These are phyloP conservation scores for Otus sunia DNA, from an alignment of 2,113 vertebrate species.

Conservation along the genomic window DNA sequence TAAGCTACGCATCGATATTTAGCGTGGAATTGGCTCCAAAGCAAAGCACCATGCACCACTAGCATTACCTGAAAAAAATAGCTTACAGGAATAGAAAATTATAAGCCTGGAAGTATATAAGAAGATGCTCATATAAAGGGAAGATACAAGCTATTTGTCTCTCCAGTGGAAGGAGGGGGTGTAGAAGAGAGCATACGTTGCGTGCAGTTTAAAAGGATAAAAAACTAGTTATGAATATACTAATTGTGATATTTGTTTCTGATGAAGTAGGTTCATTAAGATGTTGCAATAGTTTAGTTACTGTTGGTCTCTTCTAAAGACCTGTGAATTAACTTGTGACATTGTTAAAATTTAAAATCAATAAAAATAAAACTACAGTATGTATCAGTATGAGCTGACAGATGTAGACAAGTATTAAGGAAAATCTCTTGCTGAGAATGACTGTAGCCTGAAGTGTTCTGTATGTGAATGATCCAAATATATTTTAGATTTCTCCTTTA, in stretches of 20 bases:
- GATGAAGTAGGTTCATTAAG: neutral
- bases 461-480: conserved; percentile 1
- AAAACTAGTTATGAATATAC: neutral
- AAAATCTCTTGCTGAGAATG: conserved; percentile 51
- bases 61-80: conserved; percentile 5
- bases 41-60: neutral
- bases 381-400: conserved; percentile 60
- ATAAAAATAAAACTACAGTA: conserved; percentile 54
- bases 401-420: conserved; percentile 57
- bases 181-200: neutral
- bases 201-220: neutral
- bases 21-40: neutral
- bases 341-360: conserved; percentile 50
- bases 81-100: neutral
- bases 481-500: conserved; percentile 18
- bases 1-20: conserved; percentile 5
- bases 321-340: conserved; percentile 47
- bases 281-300: neutral
- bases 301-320: conserved; percentile 30
- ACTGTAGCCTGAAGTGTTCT: conserved; percentile 39
- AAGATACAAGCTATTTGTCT: neutral
- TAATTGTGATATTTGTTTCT: neutral
- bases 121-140: neutral
- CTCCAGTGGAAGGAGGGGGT: neutral
- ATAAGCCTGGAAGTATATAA: neutral